Evolutionary conservation across 2,797 vertebrate species (phyloP), one percentile per base, ranked within the genome.

Genomic region (Manis crassicaudata): DNA sequence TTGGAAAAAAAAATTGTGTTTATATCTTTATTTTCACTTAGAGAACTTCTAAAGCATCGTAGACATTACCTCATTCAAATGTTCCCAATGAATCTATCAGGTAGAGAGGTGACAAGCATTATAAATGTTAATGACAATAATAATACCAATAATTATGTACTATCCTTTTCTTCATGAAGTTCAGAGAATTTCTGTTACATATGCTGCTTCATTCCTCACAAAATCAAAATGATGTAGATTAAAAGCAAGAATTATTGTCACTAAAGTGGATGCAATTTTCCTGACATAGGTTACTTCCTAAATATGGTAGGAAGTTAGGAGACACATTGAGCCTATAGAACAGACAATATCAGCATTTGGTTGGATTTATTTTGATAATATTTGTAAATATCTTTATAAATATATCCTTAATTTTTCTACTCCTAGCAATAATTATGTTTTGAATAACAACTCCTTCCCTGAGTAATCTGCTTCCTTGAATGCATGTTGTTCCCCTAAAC

Each of bases 1-100:
- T 94, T 90, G 93, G 96, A 89, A 96, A 95, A 92, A 91, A 10
- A 56, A 81, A 80, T 90, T 81, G 63, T 90, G 82, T 96, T 96
- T 97, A 83, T 62, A 65, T 93, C 68, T 96, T 73, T 84, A 80
- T 93, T 93, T 68, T 94, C 63, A 88, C 82, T 77, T 75, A 46
- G 58, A 91, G 65, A 96, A 75, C 32, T 75, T 79, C 43, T 32
- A 88, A 93, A 63, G 2, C 46, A 94, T 95, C 23, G 7, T 67
- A 97, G 94, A 97, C 95, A 96, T 95, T 92, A 97, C 87, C 94
- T 97, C 97, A 97, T 93, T 94, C 87, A 58, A 73, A 88, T 46
- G 40, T 85, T 93, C 88, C 90, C 65, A 94, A 60, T 25, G 32
- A n/a, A 25, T 91, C 90, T 87, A 27, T 84, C 86, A 92, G 82